phyloP scores from a whole-genome alignment of 30 jellyfish, hydroid and myxozoan genomes.

The Pelagia noctiluca region DNA sequence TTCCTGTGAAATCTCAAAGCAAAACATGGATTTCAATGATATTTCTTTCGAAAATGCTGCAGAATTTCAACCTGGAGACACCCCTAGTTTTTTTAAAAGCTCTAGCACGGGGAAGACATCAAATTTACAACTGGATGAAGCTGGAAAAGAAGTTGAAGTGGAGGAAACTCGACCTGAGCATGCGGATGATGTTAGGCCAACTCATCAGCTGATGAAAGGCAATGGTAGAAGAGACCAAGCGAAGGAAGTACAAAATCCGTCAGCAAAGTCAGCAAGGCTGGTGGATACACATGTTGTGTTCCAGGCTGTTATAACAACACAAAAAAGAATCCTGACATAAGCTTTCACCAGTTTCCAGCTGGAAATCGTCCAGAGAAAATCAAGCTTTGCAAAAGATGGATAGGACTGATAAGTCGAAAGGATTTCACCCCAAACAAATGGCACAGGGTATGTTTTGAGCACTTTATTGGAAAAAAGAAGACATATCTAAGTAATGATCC shows the following conservation, averaged over 20 bases:
- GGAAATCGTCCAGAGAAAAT: constrained; percentile 1
- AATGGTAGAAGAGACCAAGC: neutral
- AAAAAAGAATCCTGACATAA: neutral
- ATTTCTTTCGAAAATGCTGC: too few species aligned
- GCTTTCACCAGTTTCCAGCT: neutral
- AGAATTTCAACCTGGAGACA: neutral
- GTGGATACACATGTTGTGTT: neutral
- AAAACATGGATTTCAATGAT: too few species aligned
- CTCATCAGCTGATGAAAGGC: neutral
- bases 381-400: constrained; percentile 15
- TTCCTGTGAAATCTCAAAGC: neutral
- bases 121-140: too few species aligned
- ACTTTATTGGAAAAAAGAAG: neutral
- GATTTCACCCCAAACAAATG: constrained; percentile 19
- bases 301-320: neutral
- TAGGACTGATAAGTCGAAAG: constrained; percentile 36
- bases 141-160: too few species aligned
- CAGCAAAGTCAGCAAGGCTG: neutral
- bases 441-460: neutral
- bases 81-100: neutral
- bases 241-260: too few species aligned
- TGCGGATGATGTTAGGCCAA: neutral
- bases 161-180: neutral
- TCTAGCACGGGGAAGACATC: too few species aligned
- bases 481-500: constrained; percentile 24